Conservation (phyloP, 2,888 invertebrate genomes). For the Malthinus seriepunctatus region DNA sequence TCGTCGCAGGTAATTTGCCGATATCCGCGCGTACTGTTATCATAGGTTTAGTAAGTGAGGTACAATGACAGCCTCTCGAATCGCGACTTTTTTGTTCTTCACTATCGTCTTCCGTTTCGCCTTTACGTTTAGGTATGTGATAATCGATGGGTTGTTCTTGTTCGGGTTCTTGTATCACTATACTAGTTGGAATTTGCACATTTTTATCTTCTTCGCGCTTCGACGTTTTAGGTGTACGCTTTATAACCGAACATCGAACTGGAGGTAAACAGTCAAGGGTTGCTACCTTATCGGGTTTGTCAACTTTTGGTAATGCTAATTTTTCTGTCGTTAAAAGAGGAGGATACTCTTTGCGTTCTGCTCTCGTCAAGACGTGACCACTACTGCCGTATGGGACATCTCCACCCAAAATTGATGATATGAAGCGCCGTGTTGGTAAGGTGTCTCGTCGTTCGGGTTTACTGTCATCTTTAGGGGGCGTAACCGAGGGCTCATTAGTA, state of each 20-base stretch:
- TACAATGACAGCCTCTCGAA: constrained; percentile 69
- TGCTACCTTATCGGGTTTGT: constrained; percentile 60
- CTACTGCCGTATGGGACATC: constrained; percentile 81
- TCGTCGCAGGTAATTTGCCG: constrained; percentile 66
- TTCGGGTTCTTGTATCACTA: constrained; percentile 62
- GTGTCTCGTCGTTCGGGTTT: constrained; percentile 41
- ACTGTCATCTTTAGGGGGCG: constrained; percentile 24
- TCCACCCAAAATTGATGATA: constrained; percentile 80
- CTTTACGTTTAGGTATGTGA: constrained; percentile 80
- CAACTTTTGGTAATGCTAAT: constrained; percentile 62
- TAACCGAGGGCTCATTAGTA: constrained; percentile 13
- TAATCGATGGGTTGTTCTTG: constrained; percentile 90
- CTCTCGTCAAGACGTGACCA: constrained; percentile 77
- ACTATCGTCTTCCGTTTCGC: constrained; percentile 69
- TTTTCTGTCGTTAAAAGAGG: constrained; percentile 63
- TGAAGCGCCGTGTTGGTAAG: constrained; percentile 66
- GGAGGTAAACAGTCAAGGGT: constrained; percentile 50
- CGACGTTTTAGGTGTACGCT: constrained; percentile 67
- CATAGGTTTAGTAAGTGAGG: constrained; percentile 66
- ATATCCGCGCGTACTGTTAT: constrained; percentile 60
- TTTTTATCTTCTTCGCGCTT: constrained; percentile 46
- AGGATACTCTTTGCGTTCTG: constrained; percentile 79
- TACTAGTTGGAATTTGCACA: constrained; percentile 39
- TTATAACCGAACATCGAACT: constrained; percentile 79
- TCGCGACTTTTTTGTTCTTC: constrained; percentile 70